Evolutionary conservation across 2,113 vertebrate species (phyloP).

Genomic region (Xiphias gladius): DNA sequence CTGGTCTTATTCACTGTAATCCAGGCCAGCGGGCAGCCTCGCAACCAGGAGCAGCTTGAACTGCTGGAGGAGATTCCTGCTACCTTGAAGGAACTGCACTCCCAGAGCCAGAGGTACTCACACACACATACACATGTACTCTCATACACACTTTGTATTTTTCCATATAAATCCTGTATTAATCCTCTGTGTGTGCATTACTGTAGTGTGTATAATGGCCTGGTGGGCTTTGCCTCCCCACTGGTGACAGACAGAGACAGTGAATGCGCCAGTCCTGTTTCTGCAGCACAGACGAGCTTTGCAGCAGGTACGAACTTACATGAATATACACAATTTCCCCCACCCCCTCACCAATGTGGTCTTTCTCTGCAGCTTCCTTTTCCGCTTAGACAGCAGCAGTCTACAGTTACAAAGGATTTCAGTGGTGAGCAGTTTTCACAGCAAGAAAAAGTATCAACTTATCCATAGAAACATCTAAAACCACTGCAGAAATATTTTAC

Average conservation of each 20-base stretch:
- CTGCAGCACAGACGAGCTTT: slow-evolving; percentile 90
- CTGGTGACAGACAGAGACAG: slow-evolving; percentile 94
- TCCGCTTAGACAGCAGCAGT: not conserved
- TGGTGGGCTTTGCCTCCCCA: slow-evolving; percentile 97
- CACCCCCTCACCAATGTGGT: not conserved
- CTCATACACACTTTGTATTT: fast-evolving
- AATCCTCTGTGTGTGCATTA: slow-evolving; percentile 9
- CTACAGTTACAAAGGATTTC: not conserved
- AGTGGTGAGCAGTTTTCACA: not conserved
- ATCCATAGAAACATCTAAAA: too few relatives aligned
- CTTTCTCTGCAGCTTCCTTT: not conserved
- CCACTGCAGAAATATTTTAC: too few relatives aligned
- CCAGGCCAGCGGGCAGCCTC: slow-evolving; percentile 95
- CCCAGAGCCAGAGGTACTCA: slow-evolving; percentile 91
- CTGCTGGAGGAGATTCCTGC: slow-evolving; percentile 96
- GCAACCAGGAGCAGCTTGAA: slow-evolving; percentile 93
- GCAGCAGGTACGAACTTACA: slow-evolving; percentile 87
- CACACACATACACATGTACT: too few relatives aligned
- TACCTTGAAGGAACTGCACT: slow-evolving; percentile 94
- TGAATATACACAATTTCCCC: not conserved
- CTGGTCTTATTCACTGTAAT: slow-evolving; percentile 96
- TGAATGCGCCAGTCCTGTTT: slow-evolving; percentile 93
- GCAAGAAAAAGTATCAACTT: too few relatives aligned
- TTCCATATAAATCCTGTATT: fast-evolving
- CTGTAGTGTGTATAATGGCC: slow-evolving; percentile 94